phyloP scores from a whole-genome alignment of 2,113 vertebrate species.

The Choloepus hoffmanni region DNA sequence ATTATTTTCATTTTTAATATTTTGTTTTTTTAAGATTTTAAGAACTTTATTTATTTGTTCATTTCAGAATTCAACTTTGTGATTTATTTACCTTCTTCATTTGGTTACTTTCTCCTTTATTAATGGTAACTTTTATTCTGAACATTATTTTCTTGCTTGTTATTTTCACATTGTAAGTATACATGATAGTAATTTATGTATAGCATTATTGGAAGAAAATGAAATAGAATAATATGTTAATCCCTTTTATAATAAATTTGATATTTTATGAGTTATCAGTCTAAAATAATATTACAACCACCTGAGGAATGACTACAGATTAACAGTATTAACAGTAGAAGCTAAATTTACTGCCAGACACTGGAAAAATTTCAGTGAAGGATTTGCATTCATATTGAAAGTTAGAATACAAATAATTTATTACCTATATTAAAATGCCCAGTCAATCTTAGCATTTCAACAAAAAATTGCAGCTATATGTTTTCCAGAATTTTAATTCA shows the following conservation, averaged over 20 bases:
- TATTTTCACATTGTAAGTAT: background rate
- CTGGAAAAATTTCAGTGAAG: slow-evolving; percentile 57
- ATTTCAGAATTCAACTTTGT: background rate
- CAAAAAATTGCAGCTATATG: slow-evolving; percentile 18
- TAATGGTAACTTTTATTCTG: background rate
- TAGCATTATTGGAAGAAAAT: slow-evolving; percentile 6
- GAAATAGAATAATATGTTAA: background rate
- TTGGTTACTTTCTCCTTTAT: background rate
- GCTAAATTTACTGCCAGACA: slow-evolving; percentile 63
- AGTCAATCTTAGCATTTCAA: slow-evolving; percentile 38
- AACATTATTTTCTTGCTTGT: background rate
- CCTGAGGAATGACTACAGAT: slow-evolving; percentile 57
- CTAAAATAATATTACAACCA: slow-evolving; percentile 60
- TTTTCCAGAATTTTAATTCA: slow-evolving; percentile 34
- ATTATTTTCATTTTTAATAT: background rate
- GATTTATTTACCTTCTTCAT: background rate
- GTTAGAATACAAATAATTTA: slow-evolving; percentile 25
- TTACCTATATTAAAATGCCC: slow-evolving; percentile 66
- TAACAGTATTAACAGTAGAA: slow-evolving; percentile 67
- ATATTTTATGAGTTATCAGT: slow-evolving; percentile 41
- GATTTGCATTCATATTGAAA: slow-evolving; percentile 53
- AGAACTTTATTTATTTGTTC: background rate
- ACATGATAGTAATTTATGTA: background rate
- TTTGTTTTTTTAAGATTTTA: background rate
- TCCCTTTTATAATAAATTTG: slow-evolving; percentile 46